Evolutionary conservation across 2,888 invertebrate genomes (phyloP).

Genomic region (Stenchaetothrips biformis): DNA sequence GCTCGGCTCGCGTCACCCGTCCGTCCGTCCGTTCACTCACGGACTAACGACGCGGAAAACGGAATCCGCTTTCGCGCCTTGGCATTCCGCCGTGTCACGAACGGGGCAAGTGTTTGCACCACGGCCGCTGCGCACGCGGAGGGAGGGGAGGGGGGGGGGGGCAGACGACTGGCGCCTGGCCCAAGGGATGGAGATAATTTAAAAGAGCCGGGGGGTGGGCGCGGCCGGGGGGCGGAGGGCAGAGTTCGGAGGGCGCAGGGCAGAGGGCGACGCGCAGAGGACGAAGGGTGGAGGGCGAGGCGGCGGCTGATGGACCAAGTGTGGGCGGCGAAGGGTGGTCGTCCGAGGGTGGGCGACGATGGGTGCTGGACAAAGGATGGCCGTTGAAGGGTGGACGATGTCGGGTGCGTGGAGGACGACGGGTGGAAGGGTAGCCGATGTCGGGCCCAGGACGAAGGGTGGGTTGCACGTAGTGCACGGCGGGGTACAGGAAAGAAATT

Average conservation of each 20-base stretch:
- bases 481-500: too few species aligned
- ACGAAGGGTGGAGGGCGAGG: background rate
- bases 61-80: background rate
- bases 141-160: background rate
- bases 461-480: too few species aligned
- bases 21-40: too few species aligned
- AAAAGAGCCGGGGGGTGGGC: background rate
- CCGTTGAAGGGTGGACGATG: too few species aligned
- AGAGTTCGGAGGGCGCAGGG: background rate
- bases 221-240: background rate
- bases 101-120: background rate
- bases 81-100: background rate
- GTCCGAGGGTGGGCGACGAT: too few species aligned
- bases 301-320: background rate
- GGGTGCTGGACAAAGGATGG: too few species aligned
- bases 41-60: background rate
- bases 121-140: background rate
- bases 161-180: slow-evolving; percentile 12
- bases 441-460: too few species aligned
- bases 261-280: background rate
- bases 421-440: too few species aligned
- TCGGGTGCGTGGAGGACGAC: too few species aligned
- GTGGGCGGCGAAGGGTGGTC: too few species aligned
- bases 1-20: too few species aligned
- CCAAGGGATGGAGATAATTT: slow-evolving; percentile 7